Base-by-base conservation (phyloP, 1,140 invertebrate species). In the Sycophila sp. region DNA sequence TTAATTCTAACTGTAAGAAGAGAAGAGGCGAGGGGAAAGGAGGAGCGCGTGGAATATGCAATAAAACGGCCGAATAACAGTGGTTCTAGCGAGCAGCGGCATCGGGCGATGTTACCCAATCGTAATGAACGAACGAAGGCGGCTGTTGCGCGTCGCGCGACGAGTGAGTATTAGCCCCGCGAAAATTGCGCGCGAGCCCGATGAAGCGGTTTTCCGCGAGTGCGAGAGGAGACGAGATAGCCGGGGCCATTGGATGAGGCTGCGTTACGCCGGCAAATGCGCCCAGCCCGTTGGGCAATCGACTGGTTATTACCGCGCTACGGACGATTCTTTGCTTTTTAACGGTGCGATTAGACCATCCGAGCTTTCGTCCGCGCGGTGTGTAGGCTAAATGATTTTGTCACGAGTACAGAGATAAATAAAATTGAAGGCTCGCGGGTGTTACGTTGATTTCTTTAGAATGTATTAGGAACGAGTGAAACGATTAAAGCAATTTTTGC, bases 101-200 rank as follows among this genome's bases (percentile, higher is more conserved):
- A 68, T 68, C 53, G 30, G 47, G 42, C 45, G 40, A 53, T 69
- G n/a, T n/a, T 69, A 60, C 45, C 34, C 67, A 69, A 69, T 69
- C 32, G 56, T 69, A 69, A 69, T 58, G 64, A 58, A 26, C n/a
- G 13, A 26, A 7, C 17, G 26, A 36, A 26, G 13, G 10, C 13
- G 63, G 24, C 22, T 26, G 40, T 38, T 24, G 32, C 45, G 30
- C 34, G 47, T n/a, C 45, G 32, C 47, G 53, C 8, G 24, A 5
- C 24, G 32, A 34, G 17, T 19, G 53, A 53, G 10, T 53, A 24
- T 55, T 1, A 8, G 19, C 30, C 26, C 22, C 40, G 60, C 40
- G n/a, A 51, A 60, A 69, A 51, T 51, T 69, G n/a, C 13, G 2
- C 34, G 55, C 13, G 58, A 22, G 34, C 15, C 8, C 34, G 19